These are phyloP conservation scores for Ochotona curzoniae DNA, from an alignment of 2,113 vertebrate genomes.

Conservation along the genomic window DNA sequence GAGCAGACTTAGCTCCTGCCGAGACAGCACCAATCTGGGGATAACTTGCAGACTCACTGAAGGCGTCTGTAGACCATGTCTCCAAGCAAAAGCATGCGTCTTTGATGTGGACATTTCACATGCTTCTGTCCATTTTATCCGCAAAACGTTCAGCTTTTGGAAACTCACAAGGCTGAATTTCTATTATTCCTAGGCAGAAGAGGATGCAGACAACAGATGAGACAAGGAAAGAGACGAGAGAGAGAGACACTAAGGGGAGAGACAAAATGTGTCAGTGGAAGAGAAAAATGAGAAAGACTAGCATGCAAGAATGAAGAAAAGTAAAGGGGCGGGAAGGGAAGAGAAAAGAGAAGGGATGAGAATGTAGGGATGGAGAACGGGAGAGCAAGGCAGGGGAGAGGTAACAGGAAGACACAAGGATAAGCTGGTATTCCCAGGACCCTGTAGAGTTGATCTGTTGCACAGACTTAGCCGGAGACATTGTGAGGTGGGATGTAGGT, in stretches of 20 bases:
- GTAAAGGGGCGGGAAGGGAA: neutral
- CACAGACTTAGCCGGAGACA: too few species aligned
- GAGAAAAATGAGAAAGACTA: neutral
- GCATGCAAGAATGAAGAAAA: neutral
- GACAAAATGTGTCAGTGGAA: neutral
- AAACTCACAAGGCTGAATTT: neutral
- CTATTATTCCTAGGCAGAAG: neutral
- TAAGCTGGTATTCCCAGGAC: too few species aligned
- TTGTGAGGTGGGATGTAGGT: too few species aligned
- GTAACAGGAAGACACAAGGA: rapidly evolving
- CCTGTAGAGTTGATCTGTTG: neutral
- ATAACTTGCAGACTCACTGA: neutral
- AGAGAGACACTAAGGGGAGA: neutral
- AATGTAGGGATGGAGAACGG: rapidly evolving
- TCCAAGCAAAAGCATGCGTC: neutral
- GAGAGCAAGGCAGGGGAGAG: neutral
- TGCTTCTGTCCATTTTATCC: neutral
- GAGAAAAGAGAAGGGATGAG: neutral
- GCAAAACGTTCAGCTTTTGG: neutral
- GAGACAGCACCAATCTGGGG: rapidly evolving
- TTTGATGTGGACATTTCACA: neutral
- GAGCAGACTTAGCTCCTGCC: too few species aligned
- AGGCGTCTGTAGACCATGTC: neutral
- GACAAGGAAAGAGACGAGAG: neutral
- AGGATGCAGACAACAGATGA: neutral